These are phyloP conservation scores for Dolichallabes microphthalmus DNA, from an alignment of 2,113 vertebrate genomes.

Conservation along the genomic window DNA sequence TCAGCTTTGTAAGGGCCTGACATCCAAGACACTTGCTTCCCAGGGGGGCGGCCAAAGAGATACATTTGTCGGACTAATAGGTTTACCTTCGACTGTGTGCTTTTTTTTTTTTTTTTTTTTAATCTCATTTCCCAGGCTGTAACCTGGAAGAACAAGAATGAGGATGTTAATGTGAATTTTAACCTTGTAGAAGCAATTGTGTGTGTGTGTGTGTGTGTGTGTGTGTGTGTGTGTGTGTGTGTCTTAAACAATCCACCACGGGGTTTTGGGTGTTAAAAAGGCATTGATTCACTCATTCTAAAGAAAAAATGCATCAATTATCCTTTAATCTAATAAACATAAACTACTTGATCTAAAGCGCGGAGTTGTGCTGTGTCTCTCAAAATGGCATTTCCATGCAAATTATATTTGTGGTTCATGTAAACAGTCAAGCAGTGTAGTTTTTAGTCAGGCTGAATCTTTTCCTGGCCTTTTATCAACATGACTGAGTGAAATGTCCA, in stretches of 20 bases:
- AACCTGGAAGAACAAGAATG: slow-evolving; percentile 49
- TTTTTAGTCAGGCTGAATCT: neutral
- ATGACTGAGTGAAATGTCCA: neutral
- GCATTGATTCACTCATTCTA: neutral
- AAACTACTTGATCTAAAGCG: neutral
- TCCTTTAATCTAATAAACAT: neutral
- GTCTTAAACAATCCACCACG: neutral
- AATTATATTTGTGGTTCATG: neutral
- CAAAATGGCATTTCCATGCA: neutral
- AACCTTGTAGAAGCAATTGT: slow-evolving; percentile 9
- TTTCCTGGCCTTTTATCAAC: neutral
- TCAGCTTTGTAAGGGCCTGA: slow-evolving; percentile 65
- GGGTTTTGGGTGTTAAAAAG: neutral
- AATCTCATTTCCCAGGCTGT: slow-evolving; percentile 50
- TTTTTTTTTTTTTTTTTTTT: slow-evolving; percentile 50
- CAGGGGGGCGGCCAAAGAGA: slow-evolving; percentile 59
- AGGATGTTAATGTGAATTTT: slow-evolving; percentile 54
- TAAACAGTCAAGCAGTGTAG: too few species aligned
- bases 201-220: slow-evolving; percentile 26
- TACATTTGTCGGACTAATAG: slow-evolving; percentile 68
- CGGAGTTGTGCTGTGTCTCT: neutral
- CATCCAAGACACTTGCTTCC: slow-evolving; percentile 63
- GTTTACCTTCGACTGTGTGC: slow-evolving; percentile 66
- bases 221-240: slow-evolving; percentile 20
- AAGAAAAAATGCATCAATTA: neutral